These are phyloP conservation scores for Nemopilema nomurai DNA, from an alignment of 30 jellyfish, hydroid and myxozoan species.

Conservation along the genomic window DNA sequence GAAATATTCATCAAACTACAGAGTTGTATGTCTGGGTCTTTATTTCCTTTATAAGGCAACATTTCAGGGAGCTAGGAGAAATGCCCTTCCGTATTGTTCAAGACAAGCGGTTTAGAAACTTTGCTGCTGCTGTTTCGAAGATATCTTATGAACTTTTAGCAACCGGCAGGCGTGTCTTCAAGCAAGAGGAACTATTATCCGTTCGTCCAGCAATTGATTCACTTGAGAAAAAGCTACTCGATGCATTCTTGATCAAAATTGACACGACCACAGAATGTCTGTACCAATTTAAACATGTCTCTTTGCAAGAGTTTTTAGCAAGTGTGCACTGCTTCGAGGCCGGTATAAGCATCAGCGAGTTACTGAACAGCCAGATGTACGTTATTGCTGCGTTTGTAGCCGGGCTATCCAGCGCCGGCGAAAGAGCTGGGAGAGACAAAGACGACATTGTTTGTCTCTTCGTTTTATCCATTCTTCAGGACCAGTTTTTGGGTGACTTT, in stretches of 20 bases:
- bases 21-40: slow-evolving; percentile 46
- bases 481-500: background rate
- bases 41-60: slow-evolving; percentile 27
- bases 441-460: background rate
- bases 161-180: slow-evolving; percentile 7
- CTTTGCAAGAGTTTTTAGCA: slow-evolving; percentile 49
- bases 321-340: slow-evolving; percentile 9
- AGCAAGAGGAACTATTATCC: slow-evolving; percentile 7
- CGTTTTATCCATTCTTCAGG: background rate
- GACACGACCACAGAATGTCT: slow-evolving; percentile 34
- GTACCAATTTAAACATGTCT: slow-evolving; percentile 38
- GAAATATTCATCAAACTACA: slow-evolving; percentile 2
- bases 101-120: slow-evolving; percentile 8
- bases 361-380: slow-evolving; percentile 23
- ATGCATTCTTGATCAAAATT: slow-evolving; percentile 26
- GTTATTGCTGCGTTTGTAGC: slow-evolving; percentile 25
- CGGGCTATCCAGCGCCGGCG: slow-evolving; percentile 23
- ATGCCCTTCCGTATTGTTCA: slow-evolving; percentile 21
- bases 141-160: slow-evolving; percentile 24
- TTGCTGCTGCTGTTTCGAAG: slow-evolving; percentile 1
- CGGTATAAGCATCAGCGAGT: background rate
- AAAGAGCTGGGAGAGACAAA: background rate
- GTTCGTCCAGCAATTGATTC: slow-evolving; percentile 5
- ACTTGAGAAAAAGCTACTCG: slow-evolving; percentile 21
- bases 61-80: slow-evolving; percentile 10